Percentiles rank a stretch among this genome's conserved stretches.
Conservation (phyloP, 2,888 invertebrate species). For the Stenchaetothrips biformis region DNA sequence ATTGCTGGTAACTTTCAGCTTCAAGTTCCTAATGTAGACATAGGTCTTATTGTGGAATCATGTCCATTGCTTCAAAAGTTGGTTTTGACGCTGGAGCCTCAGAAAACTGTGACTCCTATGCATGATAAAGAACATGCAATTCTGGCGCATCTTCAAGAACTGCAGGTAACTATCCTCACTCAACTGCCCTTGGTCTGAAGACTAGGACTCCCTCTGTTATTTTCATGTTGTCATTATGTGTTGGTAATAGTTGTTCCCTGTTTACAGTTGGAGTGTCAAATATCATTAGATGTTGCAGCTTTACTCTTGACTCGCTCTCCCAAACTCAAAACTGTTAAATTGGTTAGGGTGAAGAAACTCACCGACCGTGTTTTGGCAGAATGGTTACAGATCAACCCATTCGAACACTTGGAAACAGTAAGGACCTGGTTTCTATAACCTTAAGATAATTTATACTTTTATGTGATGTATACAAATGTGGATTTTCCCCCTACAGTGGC, state of each 20-base stretch:
- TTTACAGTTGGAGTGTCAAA: background rate
- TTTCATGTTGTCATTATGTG: background rate
- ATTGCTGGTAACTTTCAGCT: background rate
- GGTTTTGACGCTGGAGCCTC: background rate
- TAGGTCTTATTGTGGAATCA: background rate
- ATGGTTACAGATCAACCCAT: background rate
- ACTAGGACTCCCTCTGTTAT: no score
- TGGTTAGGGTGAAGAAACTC: background rate
- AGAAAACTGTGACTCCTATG: background rate
- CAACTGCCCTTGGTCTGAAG: no score
- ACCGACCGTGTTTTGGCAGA: background rate
- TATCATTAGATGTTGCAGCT: background rate
- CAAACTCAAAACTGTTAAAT: background rate
- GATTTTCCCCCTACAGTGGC: background rate
- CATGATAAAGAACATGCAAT: background rate
- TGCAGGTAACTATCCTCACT: background rate
- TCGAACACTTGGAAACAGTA: background rate
- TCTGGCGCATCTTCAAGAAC: background rate
- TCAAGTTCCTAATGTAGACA: constrained; percentile 4
- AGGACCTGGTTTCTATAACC: background rate
- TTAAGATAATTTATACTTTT: background rate
- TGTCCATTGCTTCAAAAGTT: constrained; percentile 3
- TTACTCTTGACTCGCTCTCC: background rate
- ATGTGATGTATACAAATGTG: background rate
- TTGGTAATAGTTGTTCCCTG: background rate